Base-by-base conservation (phyloP, 2,797 vertebrate species). In the Ibycter americanus region DNA sequence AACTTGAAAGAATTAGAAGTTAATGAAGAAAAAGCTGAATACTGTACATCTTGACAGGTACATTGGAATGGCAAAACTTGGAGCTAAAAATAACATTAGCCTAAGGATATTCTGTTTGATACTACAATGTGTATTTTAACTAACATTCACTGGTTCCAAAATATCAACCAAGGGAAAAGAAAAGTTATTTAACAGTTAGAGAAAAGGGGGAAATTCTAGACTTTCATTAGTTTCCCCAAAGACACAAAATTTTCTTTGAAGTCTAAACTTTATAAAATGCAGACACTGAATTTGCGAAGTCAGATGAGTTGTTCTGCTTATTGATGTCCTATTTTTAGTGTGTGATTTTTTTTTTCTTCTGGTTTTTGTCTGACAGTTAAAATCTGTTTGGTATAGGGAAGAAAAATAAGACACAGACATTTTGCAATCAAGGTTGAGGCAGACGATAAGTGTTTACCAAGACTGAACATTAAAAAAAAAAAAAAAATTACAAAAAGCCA, bases 271-370 rank as follows among this genome's bases (percentile, higher is more conserved):
- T 31, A 72, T 54, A 55, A 73, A 66, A 73, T 62, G 3, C 16
- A 66, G 65, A 62, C 9, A 66, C 16, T 34, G 25, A 67, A 77
- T 83, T 81, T 73, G 3, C 32, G 29, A 91, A 51, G 8, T 80
- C 55, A 73, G 55, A 46, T 38, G 14, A 85, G 8, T 51, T 62
- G 3, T 92, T 65, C 54, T 79, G 46, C n/a, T 85, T 84, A 65
- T 40, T 59, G 71, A 27, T 42, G 49, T 56, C 15, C 26, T 79
- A 70, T 65, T 54, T 88, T 79, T 55, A 32, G 7, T 38, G 4
- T 27, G 3, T 1, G 0, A 0, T 10, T 19, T 47, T 7, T 47
- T 7, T 67, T 31, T 36, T 62, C 10, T 27, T 6, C 6, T 56
- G 2, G 1, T 46, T 80, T 59, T 20, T 8, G 26, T 56, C 14